These are phyloP conservation scores for Phoxinus phoxinus DNA, from an alignment of 2,113 vertebrate species.

Conservation along the genomic window DNA sequence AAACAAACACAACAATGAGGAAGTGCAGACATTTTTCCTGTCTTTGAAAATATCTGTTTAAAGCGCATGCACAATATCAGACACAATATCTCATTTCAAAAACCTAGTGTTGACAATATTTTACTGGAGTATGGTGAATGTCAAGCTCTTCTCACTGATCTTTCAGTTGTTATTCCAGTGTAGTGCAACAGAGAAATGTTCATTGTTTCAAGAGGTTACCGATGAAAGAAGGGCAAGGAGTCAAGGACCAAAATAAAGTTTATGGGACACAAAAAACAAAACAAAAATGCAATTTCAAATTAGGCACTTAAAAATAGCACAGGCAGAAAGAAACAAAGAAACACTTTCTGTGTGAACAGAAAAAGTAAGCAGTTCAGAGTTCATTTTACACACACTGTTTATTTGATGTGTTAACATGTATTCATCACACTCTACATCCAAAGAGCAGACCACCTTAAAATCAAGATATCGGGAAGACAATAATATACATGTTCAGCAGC, in stretches of 20 bases:
- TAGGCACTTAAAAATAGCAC: neutral
- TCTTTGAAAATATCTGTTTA: too few relatives aligned
- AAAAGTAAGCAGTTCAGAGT: neutral
- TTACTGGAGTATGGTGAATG: too few relatives aligned
- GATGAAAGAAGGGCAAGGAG: neutral
- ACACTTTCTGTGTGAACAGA: neutral
- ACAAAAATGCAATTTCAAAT: neutral
- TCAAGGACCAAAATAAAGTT: neutral
- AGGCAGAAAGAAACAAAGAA: neutral
- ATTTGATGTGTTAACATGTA: constrained; percentile 34
- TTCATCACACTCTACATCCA: neutral
- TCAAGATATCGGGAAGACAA: constrained; percentile 23
- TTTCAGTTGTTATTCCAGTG: too few relatives aligned
- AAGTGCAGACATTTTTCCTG: too few relatives aligned
- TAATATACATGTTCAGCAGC: neutral
- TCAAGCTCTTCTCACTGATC: too few relatives aligned
- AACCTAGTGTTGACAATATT: too few relatives aligned
- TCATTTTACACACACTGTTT: constrained; percentile 7
- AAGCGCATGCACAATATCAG: too few relatives aligned
- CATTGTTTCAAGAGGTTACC: neutral
- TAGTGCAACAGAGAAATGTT: neutral
- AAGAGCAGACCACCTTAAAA: constrained; percentile 31
- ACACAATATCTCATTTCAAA: too few relatives aligned
- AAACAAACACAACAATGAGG: too few relatives aligned
- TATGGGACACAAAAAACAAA: neutral